Percentiles rank a stretch among this genome's conserved stretches.
These are phyloP conservation scores for Gallinago paraguaiae DNA, from an alignment of 2,113 vertebrate species.

Conservation along the genomic window DNA sequence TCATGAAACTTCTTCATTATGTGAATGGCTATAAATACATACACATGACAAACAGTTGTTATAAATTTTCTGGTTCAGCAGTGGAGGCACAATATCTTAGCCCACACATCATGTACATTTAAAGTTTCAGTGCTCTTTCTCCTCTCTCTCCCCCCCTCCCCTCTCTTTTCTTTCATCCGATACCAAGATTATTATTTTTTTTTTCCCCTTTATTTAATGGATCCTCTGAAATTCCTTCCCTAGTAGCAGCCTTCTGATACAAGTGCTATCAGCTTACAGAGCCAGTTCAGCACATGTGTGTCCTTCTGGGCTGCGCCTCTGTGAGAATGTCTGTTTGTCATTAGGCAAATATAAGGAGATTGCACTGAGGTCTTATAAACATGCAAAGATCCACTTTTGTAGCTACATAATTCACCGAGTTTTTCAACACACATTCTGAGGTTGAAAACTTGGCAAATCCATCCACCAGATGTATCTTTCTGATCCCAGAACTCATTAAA, in stretches of 20 bases:
- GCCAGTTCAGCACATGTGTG: background rate
- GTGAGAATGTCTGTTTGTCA: constrained; percentile 45
- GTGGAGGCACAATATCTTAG: constrained; percentile 59
- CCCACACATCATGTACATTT: constrained; percentile 31
- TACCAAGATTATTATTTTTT: background rate
- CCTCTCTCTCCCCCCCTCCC: background rate
- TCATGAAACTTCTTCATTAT: constrained; percentile 77
- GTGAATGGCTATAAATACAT: constrained; percentile 74
- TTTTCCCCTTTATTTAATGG: background rate
- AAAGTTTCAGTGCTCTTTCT: background rate
- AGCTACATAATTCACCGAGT: constrained; percentile 59
- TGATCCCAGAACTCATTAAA: constrained; percentile 69
- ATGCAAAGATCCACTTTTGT: constrained; percentile 56
- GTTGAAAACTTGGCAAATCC: constrained; percentile 65
- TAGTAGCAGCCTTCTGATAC: constrained; percentile 1
- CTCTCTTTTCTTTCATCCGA: background rate
- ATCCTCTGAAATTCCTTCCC: background rate
- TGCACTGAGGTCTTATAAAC: constrained; percentile 63
- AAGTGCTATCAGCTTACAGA: background rate
- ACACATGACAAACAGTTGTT: constrained; percentile 77
- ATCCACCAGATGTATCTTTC: constrained; percentile 64
- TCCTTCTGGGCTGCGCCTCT: background rate
- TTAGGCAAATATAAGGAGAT: constrained; percentile 57
- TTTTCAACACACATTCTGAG: constrained; percentile 66
- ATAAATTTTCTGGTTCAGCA: constrained; percentile 72